A percentile compares a stretch with the other conserved stretches of the same genome.
Evolutionary conservation across 2,113 vertebrate genomes (phyloP).

Genomic region (Taxidea taxus): DNA sequence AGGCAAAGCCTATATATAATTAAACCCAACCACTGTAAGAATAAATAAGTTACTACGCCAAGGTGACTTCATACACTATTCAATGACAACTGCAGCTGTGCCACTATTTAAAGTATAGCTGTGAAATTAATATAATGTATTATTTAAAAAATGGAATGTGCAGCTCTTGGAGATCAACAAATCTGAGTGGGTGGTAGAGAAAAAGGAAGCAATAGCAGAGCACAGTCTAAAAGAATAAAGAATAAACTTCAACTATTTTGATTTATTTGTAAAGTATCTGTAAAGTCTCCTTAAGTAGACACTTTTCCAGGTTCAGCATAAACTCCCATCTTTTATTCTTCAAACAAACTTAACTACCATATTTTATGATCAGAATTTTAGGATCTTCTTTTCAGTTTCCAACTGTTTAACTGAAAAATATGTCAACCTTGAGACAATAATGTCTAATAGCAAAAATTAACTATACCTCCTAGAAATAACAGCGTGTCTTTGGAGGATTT

Average conservation of each 20-base stretch:
- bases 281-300: neutral
- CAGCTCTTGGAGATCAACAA: constrained; percentile 16
- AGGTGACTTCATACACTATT: constrained; percentile 46
- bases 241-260: neutral
- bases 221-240: constrained; percentile 25
- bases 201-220: constrained; percentile 38
- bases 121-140: constrained; percentile 62
- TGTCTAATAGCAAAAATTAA: neutral
- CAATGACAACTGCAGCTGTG: constrained; percentile 57
- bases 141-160: constrained; percentile 42
- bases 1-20: constrained; percentile 57
- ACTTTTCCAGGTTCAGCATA: neutral
- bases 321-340: neutral
- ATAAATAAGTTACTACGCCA: constrained; percentile 54
- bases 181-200: constrained; percentile 15
- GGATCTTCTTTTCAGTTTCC: neutral
- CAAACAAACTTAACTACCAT: constrained; percentile 1
- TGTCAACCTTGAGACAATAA: neutral
- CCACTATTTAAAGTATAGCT: constrained; percentile 49
- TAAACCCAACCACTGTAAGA: constrained; percentile 31
- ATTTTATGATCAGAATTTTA: neutral
- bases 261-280: constrained; percentile 45
- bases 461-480: neutral
- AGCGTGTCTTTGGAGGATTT: neutral
- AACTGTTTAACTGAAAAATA: neutral